phyloP scores from a whole-genome alignment of 2,113 vertebrate genomes.

The Malaclemys terrapin region DNA sequence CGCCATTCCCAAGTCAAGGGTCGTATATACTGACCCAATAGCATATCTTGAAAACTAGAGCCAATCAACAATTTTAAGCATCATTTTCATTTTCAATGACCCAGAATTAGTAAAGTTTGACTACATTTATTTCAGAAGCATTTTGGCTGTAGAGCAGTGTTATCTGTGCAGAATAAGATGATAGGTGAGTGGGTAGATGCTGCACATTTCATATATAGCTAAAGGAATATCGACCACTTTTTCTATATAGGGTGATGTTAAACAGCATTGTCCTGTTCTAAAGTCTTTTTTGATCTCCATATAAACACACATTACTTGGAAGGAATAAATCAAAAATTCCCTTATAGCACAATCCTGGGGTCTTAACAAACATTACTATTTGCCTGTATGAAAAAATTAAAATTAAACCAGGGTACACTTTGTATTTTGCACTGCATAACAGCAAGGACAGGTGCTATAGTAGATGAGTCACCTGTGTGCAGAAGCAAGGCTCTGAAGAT shows the following conservation, averaged over 20 bases:
- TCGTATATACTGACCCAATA: no score
- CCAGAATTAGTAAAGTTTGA: no score
- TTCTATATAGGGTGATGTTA: neutral
- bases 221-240: neutral
- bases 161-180: no score
- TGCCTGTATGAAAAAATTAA: neutral
- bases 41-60: no score
- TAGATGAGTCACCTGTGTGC: neutral
- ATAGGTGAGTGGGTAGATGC: no score
- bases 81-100: no score
- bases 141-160: no score
- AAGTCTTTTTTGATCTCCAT: neutral
- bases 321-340: neutral
- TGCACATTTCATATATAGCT: no score
- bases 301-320: neutral
- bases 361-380: neutral
- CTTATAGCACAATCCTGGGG: neutral
- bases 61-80: no score
- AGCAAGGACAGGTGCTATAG: neutral
- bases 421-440: neutral
- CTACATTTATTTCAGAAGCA: no score
- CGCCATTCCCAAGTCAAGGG: no score
- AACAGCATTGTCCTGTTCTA: neutral
- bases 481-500: slow-evolving; percentile 1
- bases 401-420: neutral